phyloP scores from a whole-genome alignment of 2,888 invertebrate genomes.

The Drosophila atripex region DNA sequence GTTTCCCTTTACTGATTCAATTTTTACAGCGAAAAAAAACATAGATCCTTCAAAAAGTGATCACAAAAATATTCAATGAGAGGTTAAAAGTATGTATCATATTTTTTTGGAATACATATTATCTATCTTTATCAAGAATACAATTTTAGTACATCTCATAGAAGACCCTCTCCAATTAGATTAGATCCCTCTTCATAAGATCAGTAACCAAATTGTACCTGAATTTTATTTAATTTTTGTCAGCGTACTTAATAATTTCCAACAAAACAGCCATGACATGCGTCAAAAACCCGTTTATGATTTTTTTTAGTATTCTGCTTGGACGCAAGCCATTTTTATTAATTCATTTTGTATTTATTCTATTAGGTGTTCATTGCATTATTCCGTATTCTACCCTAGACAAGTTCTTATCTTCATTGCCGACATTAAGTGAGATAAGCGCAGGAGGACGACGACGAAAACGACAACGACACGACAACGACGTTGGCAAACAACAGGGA shows the following conservation, averaged over 20 bases:
- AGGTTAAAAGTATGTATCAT: too few species aligned
- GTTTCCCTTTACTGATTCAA: neutral
- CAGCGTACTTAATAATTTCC: slow-evolving; percentile 61
- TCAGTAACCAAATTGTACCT: neutral
- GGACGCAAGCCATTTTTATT: slow-evolving; percentile 64
- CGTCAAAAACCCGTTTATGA: slow-evolving; percentile 66
- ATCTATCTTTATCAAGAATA: too few species aligned
- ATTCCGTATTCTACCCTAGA: slow-evolving; percentile 44
- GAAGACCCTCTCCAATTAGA: too few species aligned
- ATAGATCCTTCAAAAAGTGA: neutral
- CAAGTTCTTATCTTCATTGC: slow-evolving; percentile 74
- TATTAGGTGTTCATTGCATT: slow-evolving; percentile 38
- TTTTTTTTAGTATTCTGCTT: slow-evolving; percentile 50
- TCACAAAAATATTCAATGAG: neutral
- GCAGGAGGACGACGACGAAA: slow-evolving; percentile 49
- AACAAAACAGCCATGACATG: slow-evolving; percentile 39
- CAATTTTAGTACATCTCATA: too few species aligned
- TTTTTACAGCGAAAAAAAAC: slow-evolving; percentile 2
- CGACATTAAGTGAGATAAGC: slow-evolving; percentile 78
- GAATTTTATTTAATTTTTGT: slow-evolving; percentile 35
- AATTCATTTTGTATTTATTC: slow-evolving; percentile 75
- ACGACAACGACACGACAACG: slow-evolving; percentile 44
- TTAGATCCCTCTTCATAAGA: neutral
- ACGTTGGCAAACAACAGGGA: slow-evolving; percentile 68
- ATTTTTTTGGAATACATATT: too few species aligned